Percentiles rank a stretch among this genome's conserved stretches.
phyloP scores from a whole-genome alignment of 2,113 vertebrate species.

The Protobothrops flavoviridis region DNA sequence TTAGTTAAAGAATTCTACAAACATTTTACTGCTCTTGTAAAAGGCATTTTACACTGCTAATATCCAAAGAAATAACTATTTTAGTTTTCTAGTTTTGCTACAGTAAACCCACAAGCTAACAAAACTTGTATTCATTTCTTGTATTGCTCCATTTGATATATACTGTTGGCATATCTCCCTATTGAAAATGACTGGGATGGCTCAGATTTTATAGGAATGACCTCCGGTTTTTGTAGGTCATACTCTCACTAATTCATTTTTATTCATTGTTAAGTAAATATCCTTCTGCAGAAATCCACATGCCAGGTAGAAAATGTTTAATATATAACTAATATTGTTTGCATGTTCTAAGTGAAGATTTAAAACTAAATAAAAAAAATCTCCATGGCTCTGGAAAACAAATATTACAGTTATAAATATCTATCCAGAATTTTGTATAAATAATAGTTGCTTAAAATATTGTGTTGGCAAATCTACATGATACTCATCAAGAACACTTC shows the following conservation, averaged over 20 bases:
- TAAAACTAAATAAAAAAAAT: neutral
- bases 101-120: neutral
- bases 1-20: neutral
- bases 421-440: neutral
- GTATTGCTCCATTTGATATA: neutral
- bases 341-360: neutral
- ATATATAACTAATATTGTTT: neutral
- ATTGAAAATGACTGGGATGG: neutral
- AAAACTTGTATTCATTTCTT: neutral
- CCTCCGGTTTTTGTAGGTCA: neutral
- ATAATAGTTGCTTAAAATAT: neutral
- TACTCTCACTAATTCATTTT: neutral
- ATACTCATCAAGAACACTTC: neutral
- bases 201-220: neutral
- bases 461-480: neutral
- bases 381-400: neutral
- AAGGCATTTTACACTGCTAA: neutral
- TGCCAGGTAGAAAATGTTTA: neutral
- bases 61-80: neutral
- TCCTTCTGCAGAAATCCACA: neutral
- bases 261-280: constrained; percentile 11
- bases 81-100: neutral
- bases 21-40: neutral
- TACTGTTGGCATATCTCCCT: neutral
- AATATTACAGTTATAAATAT: neutral